A percentile compares a stretch with the other conserved stretches of the same genome.
Evolutionary conservation across 2,113 vertebrate species (phyloP).

Genomic region (Axis porcinus): DNA sequence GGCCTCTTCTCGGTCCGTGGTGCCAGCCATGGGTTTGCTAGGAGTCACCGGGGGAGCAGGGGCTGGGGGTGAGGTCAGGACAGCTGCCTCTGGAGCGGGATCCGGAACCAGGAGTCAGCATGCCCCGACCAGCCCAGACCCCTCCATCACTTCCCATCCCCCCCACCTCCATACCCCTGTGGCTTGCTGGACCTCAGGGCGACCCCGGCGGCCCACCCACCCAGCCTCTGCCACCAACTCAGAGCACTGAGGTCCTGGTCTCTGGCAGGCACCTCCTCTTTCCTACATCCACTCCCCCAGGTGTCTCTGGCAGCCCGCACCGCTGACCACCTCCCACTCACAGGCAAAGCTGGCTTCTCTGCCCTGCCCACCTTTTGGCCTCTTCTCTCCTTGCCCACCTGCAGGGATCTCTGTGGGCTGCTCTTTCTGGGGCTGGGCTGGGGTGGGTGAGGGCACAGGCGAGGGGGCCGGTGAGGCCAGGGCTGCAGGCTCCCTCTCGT

Average conservation of each 20-base stretch:
- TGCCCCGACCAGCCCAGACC: not conserved
- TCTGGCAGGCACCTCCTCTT: not conserved
- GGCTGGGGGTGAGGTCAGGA: conserved; percentile 24
- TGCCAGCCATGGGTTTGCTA: conserved; percentile 89
- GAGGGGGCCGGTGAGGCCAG: conserved; percentile 54
- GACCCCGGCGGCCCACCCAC: not conserved
- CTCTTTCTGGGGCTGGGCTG: conserved; percentile 59
- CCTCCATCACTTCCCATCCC: not conserved
- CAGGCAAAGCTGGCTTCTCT: not conserved
- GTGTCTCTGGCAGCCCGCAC: not conserved
- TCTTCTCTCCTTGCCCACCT: conserved; percentile 18
- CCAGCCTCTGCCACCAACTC: not conserved
- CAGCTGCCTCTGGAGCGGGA: conserved; percentile 46
- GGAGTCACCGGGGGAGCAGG: conserved; percentile 72
- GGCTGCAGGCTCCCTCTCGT: conserved; percentile 77
- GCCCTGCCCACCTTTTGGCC: not conserved
- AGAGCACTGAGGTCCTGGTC: not conserved
- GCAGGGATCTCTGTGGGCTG: conserved; percentile 43
- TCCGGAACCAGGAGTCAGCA: conserved; percentile 17
- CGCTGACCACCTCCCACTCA: not conserved
- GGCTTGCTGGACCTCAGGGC: not conserved
- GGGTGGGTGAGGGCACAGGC: conserved; percentile 72
- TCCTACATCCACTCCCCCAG: not conserved
- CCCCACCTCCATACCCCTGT: not conserved
- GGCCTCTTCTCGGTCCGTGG: conserved; percentile 92